Evolutionary conservation across 2,113 vertebrate genomes (phyloP).

Genomic region (Recurvirostra avosetta): DNA sequence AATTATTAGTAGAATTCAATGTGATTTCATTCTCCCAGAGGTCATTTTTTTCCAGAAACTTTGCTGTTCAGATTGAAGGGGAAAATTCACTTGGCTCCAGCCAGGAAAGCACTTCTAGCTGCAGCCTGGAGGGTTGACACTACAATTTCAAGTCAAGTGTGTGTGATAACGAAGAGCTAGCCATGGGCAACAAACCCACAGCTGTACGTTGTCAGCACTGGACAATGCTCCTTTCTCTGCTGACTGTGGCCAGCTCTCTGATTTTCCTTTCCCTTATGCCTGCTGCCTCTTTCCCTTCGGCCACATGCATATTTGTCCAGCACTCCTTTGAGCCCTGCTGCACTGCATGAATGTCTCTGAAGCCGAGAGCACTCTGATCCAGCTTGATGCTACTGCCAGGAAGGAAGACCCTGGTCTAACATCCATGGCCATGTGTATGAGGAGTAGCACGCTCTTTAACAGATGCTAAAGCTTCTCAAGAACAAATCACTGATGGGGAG

Average conservation of each 20-base stretch:
- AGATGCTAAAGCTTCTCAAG: background rate
- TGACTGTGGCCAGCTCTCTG: background rate
- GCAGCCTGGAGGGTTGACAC: background rate
- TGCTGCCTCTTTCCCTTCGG: background rate
- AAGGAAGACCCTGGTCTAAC: background rate
- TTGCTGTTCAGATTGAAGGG: background rate
- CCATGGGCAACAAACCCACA: background rate
- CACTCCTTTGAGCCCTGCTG: background rate
- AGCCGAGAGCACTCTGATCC: background rate
- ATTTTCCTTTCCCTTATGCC: background rate
- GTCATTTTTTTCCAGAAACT: background rate
- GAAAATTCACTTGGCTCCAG: background rate
- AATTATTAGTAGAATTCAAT: background rate
- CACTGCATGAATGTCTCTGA: background rate
- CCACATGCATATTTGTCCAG: rapidly evolving
- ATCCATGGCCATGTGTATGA: background rate
- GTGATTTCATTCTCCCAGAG: background rate
- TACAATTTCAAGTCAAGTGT: background rate
- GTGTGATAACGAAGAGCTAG: background rate
- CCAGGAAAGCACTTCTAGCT: background rate
- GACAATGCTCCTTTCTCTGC: background rate
- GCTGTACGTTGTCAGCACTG: background rate
- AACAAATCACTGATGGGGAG: background rate
- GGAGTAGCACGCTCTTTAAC: background rate
- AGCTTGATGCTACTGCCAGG: background rate